Base-by-base conservation (phyloP, 2,888 invertebrate species). In the Chrysomela aeneicollis region DNA sequence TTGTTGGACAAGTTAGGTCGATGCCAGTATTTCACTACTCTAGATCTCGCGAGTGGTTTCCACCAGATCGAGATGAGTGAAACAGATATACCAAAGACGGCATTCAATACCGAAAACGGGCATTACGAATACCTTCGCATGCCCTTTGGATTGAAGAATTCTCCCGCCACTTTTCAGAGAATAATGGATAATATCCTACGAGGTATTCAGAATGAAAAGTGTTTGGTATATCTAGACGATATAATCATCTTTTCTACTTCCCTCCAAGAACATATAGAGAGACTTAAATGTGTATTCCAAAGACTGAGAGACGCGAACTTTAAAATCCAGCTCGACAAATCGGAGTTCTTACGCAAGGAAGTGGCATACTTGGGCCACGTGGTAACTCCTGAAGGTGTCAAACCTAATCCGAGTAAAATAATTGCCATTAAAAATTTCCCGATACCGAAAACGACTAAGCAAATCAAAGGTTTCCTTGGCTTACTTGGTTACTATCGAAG, bases 21-120 rank as follows among this genome's bases (percentile, higher is more conserved):
- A 8, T 37, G 42, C 21, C 49, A 59, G 26, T 63, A 63, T 21
- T 63, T 63, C 35, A 35, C 57, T 18, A 63, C 58, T 1, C 15
- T 58, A 18, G 54, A 64, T 37, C 35, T 64, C 18, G 64, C 64
- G 9, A 66, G 53, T 26, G 68, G 67, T n/a, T 69, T 64, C 47
- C 70, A 70, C 52, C 70, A 68, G 30, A 66, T 70, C 22, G 62
- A 67, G 61, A 66, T 67, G 58, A 21, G 55, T 10, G n/a, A 59
- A 22, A 26, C 58, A 21, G 35, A 47, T 15, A 62, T 66, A 5
- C 15, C 51, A 42, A 66, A 64, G 61, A 70, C 70, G 0, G 66
- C 63, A 10, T 68, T 68, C 35, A 52, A 42, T 8, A 46, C 52
- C 22, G 64, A 61, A 15, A 60, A 54, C 18, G 70, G 59, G 1